Evolutionary conservation across 2,888 invertebrate species (phyloP).

Genomic region (Yponomeuta cagnagella): DNA sequence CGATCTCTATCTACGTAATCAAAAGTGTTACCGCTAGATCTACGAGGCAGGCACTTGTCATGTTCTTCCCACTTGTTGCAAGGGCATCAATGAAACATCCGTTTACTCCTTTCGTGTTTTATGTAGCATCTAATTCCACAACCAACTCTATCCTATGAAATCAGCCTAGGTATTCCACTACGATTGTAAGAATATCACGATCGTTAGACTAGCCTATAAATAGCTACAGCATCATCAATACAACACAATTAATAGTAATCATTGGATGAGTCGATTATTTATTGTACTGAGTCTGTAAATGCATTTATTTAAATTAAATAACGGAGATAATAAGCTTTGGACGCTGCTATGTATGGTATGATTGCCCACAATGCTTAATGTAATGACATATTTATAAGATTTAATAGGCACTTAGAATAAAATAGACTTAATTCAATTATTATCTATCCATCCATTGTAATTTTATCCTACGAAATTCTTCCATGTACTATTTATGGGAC

Average conservation of each 20-base stretch:
- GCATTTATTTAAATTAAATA: not conserved
- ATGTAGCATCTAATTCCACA: not conserved
- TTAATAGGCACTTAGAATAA: no score
- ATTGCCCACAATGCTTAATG: not conserved
- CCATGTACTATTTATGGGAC: no score
- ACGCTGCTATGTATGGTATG: not conserved
- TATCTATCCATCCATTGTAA: no score
- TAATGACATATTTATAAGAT: no score
- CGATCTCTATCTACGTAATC: no score
- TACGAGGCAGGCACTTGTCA: no score
- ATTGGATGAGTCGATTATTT: constrained; percentile 1
- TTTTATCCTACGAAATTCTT: no score
- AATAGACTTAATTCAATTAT: no score
- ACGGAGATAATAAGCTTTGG: not conserved
- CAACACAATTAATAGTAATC: not conserved
- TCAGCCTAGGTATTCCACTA: not conserved
- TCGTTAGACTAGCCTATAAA: not conserved
- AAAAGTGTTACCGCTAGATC: no score
- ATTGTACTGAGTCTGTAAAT: not conserved
- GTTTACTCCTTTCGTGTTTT: not conserved
- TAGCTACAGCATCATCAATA: not conserved
- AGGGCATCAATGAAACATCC: no score
- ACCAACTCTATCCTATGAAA: not conserved
- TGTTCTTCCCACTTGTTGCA: no score
- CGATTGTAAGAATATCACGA: not conserved